phyloP scores from a whole-genome alignment of 2,113 vertebrate species.

The Pygoscelis antarcticus region DNA sequence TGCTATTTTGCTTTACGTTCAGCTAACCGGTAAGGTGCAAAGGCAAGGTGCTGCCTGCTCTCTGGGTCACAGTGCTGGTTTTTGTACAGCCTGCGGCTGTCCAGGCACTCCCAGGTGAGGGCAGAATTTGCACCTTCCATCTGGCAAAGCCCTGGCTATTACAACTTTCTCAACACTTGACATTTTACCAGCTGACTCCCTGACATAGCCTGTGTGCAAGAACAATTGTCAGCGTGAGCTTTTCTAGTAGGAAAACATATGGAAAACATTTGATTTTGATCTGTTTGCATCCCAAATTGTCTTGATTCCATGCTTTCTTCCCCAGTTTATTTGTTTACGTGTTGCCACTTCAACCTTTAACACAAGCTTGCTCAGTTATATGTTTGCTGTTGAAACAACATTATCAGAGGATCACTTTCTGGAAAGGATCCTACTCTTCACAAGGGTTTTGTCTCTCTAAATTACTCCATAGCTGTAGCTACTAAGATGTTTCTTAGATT shows the following conservation, averaged over 20 bases:
- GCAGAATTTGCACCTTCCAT: not conserved
- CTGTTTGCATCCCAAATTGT: not conserved
- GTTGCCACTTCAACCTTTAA: not conserved
- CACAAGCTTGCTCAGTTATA: not conserved
- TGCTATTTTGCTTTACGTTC: not conserved
- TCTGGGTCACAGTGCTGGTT: not conserved
- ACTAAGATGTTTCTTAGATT: not conserved
- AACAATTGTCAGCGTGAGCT: not conserved
- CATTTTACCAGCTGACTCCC: not conserved
- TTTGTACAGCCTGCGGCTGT: not conserved
- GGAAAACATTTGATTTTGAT: constrained; percentile 8
- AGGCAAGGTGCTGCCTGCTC: not conserved
- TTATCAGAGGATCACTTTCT: not conserved
- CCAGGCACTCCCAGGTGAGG: not conserved
- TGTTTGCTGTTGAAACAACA: not conserved
- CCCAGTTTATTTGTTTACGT: not conserved
- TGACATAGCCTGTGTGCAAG: not conserved
- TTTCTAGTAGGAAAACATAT: not conserved
- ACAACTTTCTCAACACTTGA: not conserved
- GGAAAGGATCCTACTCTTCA: not conserved
- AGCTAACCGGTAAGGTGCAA: not conserved
- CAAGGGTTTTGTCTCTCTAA: not conserved
- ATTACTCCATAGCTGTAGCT: not conserved
- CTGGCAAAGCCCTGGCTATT: accelerated
- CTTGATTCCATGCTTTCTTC: not conserved